These are phyloP conservation scores for Callopanchax toddi DNA, from an alignment of 2,113 vertebrate species.

Conservation along the genomic window DNA sequence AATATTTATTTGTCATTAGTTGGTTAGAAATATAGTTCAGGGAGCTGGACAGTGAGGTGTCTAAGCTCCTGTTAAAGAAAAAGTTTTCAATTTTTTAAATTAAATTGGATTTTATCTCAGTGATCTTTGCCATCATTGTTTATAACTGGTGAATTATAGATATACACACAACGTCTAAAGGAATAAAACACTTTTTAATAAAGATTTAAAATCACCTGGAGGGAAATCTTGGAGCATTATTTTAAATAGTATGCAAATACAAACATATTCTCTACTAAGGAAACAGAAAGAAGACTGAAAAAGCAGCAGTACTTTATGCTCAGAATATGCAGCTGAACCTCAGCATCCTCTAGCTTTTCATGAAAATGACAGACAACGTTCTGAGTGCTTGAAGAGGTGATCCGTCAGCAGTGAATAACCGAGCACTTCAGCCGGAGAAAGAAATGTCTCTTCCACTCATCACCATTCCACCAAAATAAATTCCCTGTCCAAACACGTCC, in stretches of 20 bases:
- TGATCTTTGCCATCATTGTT: neutral
- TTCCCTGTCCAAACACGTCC: conserved; percentile 21
- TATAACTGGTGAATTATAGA: neutral
- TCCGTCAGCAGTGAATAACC: conserved; percentile 17
- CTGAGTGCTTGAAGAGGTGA: conserved; percentile 18
- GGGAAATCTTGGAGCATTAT: neutral
- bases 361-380: conserved; percentile 19
- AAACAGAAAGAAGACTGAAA: too few species aligned
- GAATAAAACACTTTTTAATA: too few species aligned
- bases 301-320: neutral
- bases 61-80: neutral
- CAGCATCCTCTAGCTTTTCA: conserved; percentile 5
- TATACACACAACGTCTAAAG: neutral
- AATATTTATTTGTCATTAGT: neutral
- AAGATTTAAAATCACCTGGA: neutral
- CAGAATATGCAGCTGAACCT: neutral
- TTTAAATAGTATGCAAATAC: neutral
- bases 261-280: neutral
- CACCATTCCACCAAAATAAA: conserved; percentile 26
- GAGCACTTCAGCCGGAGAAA: conserved; percentile 11
- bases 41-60: neutral
- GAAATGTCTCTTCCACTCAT: conserved; percentile 25
- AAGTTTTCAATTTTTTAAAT: neutral
- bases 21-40: neutral
- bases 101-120: neutral